These are phyloP conservation scores for Mycetomoellerius zeteki DNA, from an alignment of 1,140 invertebrate genomes.

Conservation along the genomic window DNA sequence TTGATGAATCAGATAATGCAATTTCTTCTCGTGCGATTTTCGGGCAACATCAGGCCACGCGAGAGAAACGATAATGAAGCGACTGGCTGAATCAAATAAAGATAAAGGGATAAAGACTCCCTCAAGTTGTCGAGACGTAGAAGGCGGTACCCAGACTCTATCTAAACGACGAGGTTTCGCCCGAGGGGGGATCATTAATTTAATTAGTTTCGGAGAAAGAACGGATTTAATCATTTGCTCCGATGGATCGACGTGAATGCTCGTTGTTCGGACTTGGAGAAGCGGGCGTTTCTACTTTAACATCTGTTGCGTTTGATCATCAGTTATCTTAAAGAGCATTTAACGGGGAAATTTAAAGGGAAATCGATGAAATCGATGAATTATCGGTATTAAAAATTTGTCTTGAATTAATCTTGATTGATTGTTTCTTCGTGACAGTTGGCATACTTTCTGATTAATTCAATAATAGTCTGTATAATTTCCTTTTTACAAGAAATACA, in stretches of 20 bases:
- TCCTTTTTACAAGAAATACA: not conserved
- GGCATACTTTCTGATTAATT: not conserved
- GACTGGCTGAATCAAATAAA: conserved; percentile 50
- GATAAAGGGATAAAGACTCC: conserved; percentile 49
- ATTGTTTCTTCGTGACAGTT: not conserved
- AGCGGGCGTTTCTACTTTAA: conserved; percentile 43
- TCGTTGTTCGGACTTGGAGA: conserved; percentile 45
- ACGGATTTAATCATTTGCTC: conserved; percentile 72
- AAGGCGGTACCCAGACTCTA: conserved; percentile 47
- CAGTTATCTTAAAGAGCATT: conserved; percentile 42
- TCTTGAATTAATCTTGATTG: not conserved
- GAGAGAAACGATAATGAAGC: conserved; percentile 57
- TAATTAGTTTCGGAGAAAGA: conserved; percentile 75
- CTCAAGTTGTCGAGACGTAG: conserved; percentile 22
- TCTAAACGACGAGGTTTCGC: conserved; percentile 57
- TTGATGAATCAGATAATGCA: conserved; percentile 26
- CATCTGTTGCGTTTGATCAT: conserved; percentile 8
- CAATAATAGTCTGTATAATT: not conserved
- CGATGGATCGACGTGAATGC: conserved; percentile 66
- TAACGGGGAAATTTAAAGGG: conserved; percentile 27
- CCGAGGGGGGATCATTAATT: conserved; percentile 69
- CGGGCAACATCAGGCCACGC: not conserved
- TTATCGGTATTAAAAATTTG: conserved; percentile 2
- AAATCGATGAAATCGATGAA: conserved; percentile 1
- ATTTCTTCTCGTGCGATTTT: conserved; percentile 41